Percentiles rank a stretch among this genome's conserved stretches.
Conservation (phyloP, 2,888 invertebrate species). For the Cosmopolites sordidus region DNA sequence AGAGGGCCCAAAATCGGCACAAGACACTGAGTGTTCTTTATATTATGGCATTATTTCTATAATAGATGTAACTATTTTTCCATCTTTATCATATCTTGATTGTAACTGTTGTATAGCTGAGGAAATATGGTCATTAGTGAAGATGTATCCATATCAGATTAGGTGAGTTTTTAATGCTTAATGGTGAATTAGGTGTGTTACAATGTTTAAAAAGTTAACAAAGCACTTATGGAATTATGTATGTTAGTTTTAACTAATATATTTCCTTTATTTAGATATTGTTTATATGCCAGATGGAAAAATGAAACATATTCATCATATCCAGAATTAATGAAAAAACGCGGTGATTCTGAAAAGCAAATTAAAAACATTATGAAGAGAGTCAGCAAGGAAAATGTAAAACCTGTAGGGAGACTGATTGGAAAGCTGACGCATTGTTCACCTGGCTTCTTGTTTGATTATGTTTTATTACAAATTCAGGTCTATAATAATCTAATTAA, state of each 20-base stretch:
- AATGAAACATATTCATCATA: conserved; percentile 80
- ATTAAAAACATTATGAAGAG: conserved; percentile 96
- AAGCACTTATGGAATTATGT: no score
- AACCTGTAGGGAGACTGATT: conserved; percentile 90
- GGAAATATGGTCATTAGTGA: conserved; percentile 88
- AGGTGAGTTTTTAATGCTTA: conserved; percentile 14
- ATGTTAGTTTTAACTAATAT: no score
- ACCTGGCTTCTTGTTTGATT: conserved; percentile 94
- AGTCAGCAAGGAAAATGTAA: conserved; percentile 97
- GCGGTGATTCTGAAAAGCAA: conserved; percentile 83
- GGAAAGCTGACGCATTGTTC: conserved; percentile 96
- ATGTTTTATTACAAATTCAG: conserved; percentile 56
- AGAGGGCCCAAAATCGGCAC: conserved; percentile 35
- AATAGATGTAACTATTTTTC: conserved; percentile 84
- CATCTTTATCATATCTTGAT: conserved; percentile 85
- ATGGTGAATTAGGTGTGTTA: neutral
- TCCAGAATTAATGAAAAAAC: conserved; percentile 76
- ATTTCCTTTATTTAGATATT: conserved; percentile 52
- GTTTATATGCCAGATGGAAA: conserved; percentile 95
- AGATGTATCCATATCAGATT: conserved; percentile 76
- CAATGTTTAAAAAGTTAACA: neutral
- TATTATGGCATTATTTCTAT: conserved; percentile 82
- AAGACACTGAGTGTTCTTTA: conserved; percentile 41
- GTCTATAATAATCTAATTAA: conserved; percentile 50
- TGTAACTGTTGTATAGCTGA: conserved; percentile 95